A percentile compares a stretch with the other conserved stretches of the same genome.
Conservation (phyloP, 2,113 vertebrate species). For the Colius striatus region DNA sequence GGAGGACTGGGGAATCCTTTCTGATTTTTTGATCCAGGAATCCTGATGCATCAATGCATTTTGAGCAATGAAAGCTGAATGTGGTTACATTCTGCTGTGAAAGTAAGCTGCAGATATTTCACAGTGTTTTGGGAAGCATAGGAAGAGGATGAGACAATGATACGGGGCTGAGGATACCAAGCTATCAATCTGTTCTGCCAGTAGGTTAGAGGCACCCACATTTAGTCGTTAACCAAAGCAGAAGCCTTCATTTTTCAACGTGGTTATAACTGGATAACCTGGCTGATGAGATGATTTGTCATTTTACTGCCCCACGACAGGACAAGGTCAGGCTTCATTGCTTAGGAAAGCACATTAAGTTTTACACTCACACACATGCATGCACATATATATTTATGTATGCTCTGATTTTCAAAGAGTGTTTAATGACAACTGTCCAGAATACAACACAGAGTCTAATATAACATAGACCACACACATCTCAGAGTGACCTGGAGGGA, state of each 20-base stretch:
- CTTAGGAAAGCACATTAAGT: constrained; percentile 52
- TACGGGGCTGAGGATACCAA: neutral
- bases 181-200: constrained; percentile 47
- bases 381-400: neutral
- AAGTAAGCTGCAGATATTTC: neutral
- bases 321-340: constrained; percentile 70
- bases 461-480: neutral
- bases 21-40: neutral
- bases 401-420: neutral
- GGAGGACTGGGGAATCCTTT: neutral
- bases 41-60: neutral
- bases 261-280: constrained; percentile 71
- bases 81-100: neutral
- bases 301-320: constrained; percentile 49
- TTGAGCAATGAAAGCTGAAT: neutral
- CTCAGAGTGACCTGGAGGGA: neutral
- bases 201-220: constrained; percentile 21
- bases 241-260: constrained; percentile 66
- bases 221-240: constrained; percentile 68
- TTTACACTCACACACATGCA: neutral
- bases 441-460: neutral
- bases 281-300: constrained; percentile 71
- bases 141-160: neutral
- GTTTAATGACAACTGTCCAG: neutral
- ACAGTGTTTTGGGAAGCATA: neutral